Base-by-base conservation (phyloP, 2,888 invertebrate species). In the Hypomecis punctinalis region DNA sequence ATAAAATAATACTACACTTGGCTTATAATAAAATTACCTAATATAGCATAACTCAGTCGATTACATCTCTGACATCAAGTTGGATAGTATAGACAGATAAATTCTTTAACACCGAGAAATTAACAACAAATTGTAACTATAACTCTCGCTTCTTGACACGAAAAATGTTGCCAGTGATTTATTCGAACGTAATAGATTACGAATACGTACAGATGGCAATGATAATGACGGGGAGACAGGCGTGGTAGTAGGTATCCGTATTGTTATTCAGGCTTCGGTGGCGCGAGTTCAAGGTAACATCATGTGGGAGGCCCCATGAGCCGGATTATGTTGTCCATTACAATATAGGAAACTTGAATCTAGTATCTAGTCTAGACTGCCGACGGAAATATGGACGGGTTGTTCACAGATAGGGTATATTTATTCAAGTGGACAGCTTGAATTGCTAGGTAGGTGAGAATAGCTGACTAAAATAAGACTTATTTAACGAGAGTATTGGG, bases 251-350 rank as follows among this genome's bases (percentile, higher is more conserved):
- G 57, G 60, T 65, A 61, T 66, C 47, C 46, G 63, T 82, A 83
- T 88, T 85, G 82, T 84, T 85, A 86, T 84, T 83, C 82, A 79
- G 80, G 75, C 77, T 77, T 77, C 71, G 79, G 76, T 73, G 75
- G 72, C 79, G 76, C 76, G 79, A 78, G 90, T 89, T 90, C 90
- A 89, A 90, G 89, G 90, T 75, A 59, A 83, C 68, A 66, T 73
- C 74, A 80, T 78, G 86, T 83, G 82, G 84, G 86, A 85, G 86
- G 86, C 85, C 82, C 79, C 79, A 67, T 69, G 61, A 72, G 45
- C 66, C 64, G 64, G 71, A 71, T 73, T 70, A 66, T 70, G 71
- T 67, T 75, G 68, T 67, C 62, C 68, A 67, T 69, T 72, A 63
- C 68, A 67, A 76, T 61, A 61, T 62, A 56, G 51, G 62, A 61